These are phyloP conservation scores for Halichondria panicea DNA, from an alignment of 37 sponge, comb jelly and placozoan genomes.

Conservation along the genomic window DNA sequence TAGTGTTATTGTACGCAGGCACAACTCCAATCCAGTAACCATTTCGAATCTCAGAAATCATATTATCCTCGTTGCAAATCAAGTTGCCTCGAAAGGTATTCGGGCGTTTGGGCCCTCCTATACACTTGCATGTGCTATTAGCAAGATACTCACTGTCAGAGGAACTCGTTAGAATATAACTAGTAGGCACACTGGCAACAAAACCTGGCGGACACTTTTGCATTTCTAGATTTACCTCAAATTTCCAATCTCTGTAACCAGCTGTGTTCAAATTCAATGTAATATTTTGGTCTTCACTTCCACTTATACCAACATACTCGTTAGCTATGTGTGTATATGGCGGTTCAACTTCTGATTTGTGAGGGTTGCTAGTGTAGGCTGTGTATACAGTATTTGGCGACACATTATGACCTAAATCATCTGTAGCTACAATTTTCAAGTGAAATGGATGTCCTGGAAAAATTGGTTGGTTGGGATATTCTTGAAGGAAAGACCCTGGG, in stretches of 20 bases:
- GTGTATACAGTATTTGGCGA: background rate
- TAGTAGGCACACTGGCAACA: too few species aligned
- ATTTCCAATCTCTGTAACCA: background rate
- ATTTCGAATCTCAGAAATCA: background rate
- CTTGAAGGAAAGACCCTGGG: background rate
- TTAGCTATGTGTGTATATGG: background rate
- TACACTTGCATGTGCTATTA: background rate
- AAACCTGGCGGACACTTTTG: background rate
- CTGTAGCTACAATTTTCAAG: background rate
- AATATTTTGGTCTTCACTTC: background rate
- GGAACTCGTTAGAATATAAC: too few species aligned
- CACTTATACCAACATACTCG: background rate
- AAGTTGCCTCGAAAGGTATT: background rate
- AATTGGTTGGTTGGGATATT: background rate
- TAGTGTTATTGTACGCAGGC: background rate
- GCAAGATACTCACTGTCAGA: too few species aligned
- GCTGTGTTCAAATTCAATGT: background rate
- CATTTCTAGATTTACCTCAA: background rate
- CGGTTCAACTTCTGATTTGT: background rate
- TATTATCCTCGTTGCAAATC: background rate
- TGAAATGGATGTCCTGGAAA: background rate
- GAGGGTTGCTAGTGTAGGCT: background rate
- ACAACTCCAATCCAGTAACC: background rate
- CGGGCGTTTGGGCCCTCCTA: background rate
- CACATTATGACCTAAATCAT: slow-evolving; percentile 5